Conservation (phyloP, 2,113 vertebrate genomes). For the Nymphicus hollandicus region DNA sequence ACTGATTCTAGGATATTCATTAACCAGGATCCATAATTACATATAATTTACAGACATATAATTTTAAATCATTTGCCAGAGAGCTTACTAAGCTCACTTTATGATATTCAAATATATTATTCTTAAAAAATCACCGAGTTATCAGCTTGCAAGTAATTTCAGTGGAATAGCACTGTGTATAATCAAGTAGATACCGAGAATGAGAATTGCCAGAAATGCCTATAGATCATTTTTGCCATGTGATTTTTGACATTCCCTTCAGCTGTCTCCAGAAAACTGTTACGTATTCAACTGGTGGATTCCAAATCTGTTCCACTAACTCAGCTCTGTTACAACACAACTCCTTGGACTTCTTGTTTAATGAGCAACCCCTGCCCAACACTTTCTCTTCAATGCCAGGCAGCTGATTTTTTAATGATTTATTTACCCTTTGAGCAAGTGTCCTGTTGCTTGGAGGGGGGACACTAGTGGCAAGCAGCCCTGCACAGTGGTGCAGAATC, state of each 20-base stretch:
- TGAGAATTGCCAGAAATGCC: background rate
- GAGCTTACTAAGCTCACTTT: slow-evolving; percentile 26
- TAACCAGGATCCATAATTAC: slow-evolving; percentile 48
- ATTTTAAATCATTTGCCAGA: slow-evolving; percentile 51
- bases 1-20: slow-evolving; percentile 54
- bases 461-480: background rate
- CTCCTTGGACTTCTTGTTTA: background rate
- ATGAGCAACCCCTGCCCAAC: accelerated
- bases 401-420: background rate
- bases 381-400: background rate
- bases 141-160: slow-evolving; percentile 25
- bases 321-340: background rate
- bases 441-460: background rate
- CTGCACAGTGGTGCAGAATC: background rate
- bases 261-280: background rate
- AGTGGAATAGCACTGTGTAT: background rate
- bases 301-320: background rate
- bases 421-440: background rate
- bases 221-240: background rate
- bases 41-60: slow-evolving; percentile 48
- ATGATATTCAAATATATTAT: slow-evolving; percentile 51
- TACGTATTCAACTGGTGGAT: background rate
- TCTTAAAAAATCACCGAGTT: slow-evolving; percentile 31
- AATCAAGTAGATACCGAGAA: background rate
- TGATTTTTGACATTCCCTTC: background rate